Evolutionary conservation across 1,140 invertebrate species (phyloP).

Genomic region (Drosophila insularis): DNA sequence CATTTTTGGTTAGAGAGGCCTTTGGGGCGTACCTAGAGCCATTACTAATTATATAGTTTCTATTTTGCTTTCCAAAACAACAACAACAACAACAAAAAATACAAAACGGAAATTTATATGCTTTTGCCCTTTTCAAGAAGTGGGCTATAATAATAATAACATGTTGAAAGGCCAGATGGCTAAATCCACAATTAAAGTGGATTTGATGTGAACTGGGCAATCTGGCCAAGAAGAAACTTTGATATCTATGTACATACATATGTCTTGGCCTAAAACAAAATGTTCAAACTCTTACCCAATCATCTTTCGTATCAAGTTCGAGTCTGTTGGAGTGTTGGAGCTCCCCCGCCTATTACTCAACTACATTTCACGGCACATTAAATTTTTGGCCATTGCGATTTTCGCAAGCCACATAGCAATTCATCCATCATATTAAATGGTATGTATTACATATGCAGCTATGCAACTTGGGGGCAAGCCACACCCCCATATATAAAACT

Average conservation of each 20-base stretch:
- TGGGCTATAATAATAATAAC: conserved; percentile 49
- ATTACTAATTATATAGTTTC: conserved; percentile 68
- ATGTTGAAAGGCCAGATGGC: conserved; percentile 30
- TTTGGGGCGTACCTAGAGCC: conserved; percentile 55
- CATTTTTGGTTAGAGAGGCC: conserved; percentile 28
- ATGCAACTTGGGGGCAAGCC: conserved; percentile 1
- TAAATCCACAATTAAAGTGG: conserved; percentile 18
- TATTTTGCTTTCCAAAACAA: conserved; percentile 51
- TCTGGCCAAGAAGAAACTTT: neutral
- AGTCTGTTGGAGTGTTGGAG: neutral
- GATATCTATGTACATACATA: neutral
- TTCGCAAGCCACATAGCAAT: conserved; percentile 12
- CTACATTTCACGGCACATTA: conserved; percentile 18
- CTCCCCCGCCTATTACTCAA: conserved; percentile 13
- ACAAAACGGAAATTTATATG: conserved; percentile 45
- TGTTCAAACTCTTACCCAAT: neutral
- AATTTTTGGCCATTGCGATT: conserved; percentile 17
- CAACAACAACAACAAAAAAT: no score
- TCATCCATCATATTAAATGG: conserved; percentile 11
- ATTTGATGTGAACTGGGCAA: conserved; percentile 6
- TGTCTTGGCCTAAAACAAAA: neutral
- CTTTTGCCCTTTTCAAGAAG: conserved; percentile 32
- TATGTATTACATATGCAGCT: conserved; percentile 18
- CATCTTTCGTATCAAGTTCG: neutral
- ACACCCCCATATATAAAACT: neutral